Evolutionary conservation across 2,888 invertebrate genomes (phyloP).

Genomic region (Caprella mutica): DNA sequence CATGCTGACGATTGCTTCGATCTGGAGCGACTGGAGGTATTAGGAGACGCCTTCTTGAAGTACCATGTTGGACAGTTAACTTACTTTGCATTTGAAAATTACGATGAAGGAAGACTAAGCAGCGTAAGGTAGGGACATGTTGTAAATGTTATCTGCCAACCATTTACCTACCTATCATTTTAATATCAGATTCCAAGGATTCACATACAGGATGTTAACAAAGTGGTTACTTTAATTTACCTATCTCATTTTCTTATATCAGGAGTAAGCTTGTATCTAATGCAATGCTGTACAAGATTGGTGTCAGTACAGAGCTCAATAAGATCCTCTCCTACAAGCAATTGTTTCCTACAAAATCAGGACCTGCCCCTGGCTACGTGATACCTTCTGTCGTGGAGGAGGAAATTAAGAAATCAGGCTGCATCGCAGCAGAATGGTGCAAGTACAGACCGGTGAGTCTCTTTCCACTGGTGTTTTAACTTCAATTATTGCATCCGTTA

Average conservation of each 20-base stretch:
- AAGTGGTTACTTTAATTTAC: too few relatives aligned
- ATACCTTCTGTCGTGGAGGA: neutral
- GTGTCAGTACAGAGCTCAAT: slow-evolving; percentile 47
- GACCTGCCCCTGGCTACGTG: slow-evolving; percentile 4
- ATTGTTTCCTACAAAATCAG: neutral
- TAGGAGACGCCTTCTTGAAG: slow-evolving; percentile 83
- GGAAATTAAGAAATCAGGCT: too few relatives aligned
- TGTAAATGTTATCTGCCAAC: too few relatives aligned
- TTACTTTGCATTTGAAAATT: slow-evolving; percentile 54
- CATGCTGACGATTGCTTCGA: slow-evolving; percentile 63
- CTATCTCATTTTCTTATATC: neutral
- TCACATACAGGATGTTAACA: too few relatives aligned
- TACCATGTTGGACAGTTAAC: slow-evolving; percentile 61
- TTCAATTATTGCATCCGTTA: too few relatives aligned
- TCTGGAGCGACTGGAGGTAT: slow-evolving; percentile 69
- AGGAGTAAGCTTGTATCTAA: slow-evolving; percentile 56
- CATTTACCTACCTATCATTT: too few relatives aligned
- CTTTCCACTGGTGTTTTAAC: too few relatives aligned
- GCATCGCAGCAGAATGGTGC: too few relatives aligned
- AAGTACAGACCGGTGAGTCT: too few relatives aligned
- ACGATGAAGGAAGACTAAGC: slow-evolving; percentile 68
- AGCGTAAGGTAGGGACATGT: slow-evolving; percentile 49
- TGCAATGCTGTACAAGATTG: slow-evolving; percentile 72
- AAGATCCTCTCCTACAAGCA: too few relatives aligned
- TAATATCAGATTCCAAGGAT: too few relatives aligned